Conservation (phyloP, 2,797 vertebrate species). For the Coregonus ussuriensis region DNA sequence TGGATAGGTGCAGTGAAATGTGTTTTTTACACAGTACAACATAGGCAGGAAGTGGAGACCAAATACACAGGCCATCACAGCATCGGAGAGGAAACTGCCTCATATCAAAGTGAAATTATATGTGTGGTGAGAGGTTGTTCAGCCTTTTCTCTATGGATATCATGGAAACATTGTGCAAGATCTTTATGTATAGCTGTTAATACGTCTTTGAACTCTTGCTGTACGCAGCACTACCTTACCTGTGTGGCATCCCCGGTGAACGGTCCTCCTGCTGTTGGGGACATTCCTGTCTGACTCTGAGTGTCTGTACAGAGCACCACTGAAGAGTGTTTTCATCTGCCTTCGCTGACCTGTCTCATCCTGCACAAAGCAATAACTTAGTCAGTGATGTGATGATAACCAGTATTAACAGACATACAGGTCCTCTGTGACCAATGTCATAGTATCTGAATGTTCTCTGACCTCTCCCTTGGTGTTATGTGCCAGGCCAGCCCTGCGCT, state of each 20-base stretch:
- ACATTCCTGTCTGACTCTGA: conserved; percentile 68
- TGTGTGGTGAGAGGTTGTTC: neutral
- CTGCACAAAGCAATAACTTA: conserved; percentile 50
- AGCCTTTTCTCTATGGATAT: too few species aligned
- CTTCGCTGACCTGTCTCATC: conserved; percentile 79
- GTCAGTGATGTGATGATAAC: neutral
- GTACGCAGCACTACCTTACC: conserved; percentile 48
- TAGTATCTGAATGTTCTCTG: conserved; percentile 59
- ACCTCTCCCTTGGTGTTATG: conserved; percentile 73
- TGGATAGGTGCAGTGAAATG: too few species aligned
- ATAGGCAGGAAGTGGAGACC: neutral
- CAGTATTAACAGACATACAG: neutral
- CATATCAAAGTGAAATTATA: neutral
- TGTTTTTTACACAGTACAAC: neutral
- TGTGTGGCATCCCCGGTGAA: conserved; percentile 80
- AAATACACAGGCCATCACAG: neutral
- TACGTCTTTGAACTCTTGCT: neutral
- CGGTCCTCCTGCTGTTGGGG: conserved; percentile 74
- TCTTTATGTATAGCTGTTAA: neutral
- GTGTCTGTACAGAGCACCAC: conserved; percentile 73
- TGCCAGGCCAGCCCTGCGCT: conserved; percentile 71
- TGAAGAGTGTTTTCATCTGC: conserved; percentile 81
- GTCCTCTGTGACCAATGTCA: neutral
- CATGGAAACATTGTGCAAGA: too few species aligned
- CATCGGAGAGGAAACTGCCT: neutral